These are phyloP conservation scores for Anagrus nilaparvatae DNA, from an alignment of 1,140 invertebrate species.

Conservation along the genomic window DNA sequence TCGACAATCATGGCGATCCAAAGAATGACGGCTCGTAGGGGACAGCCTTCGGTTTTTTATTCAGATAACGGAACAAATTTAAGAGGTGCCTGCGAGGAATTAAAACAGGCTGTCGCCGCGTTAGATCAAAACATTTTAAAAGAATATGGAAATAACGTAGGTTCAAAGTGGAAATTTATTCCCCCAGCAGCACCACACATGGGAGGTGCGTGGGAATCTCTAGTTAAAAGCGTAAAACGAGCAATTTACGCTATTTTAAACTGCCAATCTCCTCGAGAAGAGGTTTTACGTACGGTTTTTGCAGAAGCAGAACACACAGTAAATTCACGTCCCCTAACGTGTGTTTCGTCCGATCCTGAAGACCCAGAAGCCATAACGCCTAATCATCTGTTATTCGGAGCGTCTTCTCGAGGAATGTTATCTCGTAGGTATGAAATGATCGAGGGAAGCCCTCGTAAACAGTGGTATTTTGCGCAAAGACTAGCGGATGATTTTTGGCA, in stretches of 20 bases:
- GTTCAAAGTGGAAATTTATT: not conserved
- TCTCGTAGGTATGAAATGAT: no score
- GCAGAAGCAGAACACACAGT: conserved; percentile 21
- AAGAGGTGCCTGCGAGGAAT: conserved; percentile 20
- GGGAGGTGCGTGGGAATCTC: conserved; percentile 1
- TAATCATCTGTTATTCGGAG: conserved; percentile 21
- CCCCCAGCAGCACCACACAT: not conserved
- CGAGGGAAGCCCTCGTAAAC: no score
- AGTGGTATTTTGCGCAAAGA: no score
- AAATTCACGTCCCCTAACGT: conserved; percentile 26
- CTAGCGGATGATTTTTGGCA: no score
- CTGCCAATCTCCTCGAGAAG: conserved; percentile 13
- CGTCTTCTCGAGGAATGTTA: no score
- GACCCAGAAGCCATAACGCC: conserved; percentile 24
- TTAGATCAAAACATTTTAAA: conserved; percentile 11
- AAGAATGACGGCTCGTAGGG: conserved; percentile 20
- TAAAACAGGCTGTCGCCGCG: conserved; percentile 13
- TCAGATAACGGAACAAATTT: conserved; percentile 27
- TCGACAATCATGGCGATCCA: conserved; percentile 19
- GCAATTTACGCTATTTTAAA: not conserved
- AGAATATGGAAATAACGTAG: not conserved
- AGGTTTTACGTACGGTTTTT: conserved; percentile 20
- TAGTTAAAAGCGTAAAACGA: not conserved
- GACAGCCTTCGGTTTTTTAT: conserved; percentile 10
- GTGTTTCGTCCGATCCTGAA: conserved; percentile 18